These are phyloP conservation scores for Glyptemys insculpta DNA, from an alignment of 2,797 vertebrate genomes.

Conservation along the genomic window DNA sequence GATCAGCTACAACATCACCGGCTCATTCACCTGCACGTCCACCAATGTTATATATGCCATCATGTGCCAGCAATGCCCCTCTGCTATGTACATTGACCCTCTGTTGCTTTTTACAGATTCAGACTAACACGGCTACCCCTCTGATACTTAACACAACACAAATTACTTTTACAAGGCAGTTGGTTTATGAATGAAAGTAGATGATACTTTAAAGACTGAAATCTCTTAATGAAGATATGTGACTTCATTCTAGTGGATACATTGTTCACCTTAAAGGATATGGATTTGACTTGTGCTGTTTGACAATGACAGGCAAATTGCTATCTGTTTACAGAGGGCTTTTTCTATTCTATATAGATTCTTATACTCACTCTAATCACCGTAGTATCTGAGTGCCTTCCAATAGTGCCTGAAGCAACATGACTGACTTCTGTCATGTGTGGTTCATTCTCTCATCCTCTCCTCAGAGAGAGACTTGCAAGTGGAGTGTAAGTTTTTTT, in stretches of 20 bases:
- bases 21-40: too few species aligned
- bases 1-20: too few species aligned
- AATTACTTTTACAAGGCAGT: conserved; percentile 17
- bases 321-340: not conserved
- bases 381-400: not conserved
- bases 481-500: conserved; percentile 38
- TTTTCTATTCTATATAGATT: not conserved
- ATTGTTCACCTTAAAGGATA: not conserved
- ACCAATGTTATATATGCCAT: too few species aligned
- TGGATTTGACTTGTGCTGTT: not conserved
- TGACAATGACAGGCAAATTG: not conserved
- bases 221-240: not conserved
- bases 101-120: too few species aligned
- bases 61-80: too few species aligned
- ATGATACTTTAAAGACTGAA: not conserved
- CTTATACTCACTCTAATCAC: not conserved
- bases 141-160: not conserved
- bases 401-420: not conserved
- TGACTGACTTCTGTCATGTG: conserved; percentile 22
- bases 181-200: not conserved
- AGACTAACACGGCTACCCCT: too few species aligned
- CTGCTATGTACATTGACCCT: too few species aligned
- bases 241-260: too few species aligned
- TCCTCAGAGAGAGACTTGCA: conserved; percentile 51
- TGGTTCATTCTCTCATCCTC: conserved; percentile 31